Percentiles rank a stretch among this genome's conserved stretches.
Conservation (phyloP, 2,113 vertebrate species). For the Anolis sagrei region DNA sequence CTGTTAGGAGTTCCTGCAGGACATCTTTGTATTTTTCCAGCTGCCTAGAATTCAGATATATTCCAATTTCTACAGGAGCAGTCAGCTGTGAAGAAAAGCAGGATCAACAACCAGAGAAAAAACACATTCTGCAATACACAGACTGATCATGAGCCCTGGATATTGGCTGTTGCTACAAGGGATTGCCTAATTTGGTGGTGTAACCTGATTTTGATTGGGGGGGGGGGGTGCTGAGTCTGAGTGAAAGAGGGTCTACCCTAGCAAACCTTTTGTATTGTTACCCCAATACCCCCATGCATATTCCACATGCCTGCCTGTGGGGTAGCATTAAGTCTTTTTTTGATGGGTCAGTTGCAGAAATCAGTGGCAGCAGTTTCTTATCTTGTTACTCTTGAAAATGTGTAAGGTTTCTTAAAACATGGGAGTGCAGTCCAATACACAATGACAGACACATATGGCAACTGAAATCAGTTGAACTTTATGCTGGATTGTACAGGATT, state of each 20-base stretch:
- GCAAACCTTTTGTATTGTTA: too few relatives aligned
- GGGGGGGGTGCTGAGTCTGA: too few relatives aligned
- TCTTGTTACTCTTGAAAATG: neutral
- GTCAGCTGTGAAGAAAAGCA: conserved; percentile 66
- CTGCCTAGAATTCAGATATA: conserved; percentile 69
- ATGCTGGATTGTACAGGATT: neutral
- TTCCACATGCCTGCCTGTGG: too few relatives aligned
- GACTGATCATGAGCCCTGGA: neutral
- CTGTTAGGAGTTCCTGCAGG: conserved; percentile 69
- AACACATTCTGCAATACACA: neutral
- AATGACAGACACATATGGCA: neutral
- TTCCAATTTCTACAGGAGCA: conserved; percentile 67
- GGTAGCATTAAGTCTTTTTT: conserved; percentile 4
- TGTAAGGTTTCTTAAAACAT: neutral
- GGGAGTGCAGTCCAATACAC: neutral
- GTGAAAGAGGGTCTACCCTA: too few relatives aligned
- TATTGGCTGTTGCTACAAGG: conserved; percentile 10
- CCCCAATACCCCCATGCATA: too few relatives aligned
- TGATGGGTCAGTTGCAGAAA: neutral
- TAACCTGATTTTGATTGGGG: too few relatives aligned
- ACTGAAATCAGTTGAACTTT: neutral
- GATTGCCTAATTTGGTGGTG: neutral
- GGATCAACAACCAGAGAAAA: conserved; percentile 49
- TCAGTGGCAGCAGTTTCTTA: neutral
- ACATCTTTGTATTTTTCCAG: conserved; percentile 72